Percentiles rank a stretch among this genome's conserved stretches.
Evolutionary conservation across 2,113 vertebrate species (phyloP).

Genomic region (Sciurus niger): DNA sequence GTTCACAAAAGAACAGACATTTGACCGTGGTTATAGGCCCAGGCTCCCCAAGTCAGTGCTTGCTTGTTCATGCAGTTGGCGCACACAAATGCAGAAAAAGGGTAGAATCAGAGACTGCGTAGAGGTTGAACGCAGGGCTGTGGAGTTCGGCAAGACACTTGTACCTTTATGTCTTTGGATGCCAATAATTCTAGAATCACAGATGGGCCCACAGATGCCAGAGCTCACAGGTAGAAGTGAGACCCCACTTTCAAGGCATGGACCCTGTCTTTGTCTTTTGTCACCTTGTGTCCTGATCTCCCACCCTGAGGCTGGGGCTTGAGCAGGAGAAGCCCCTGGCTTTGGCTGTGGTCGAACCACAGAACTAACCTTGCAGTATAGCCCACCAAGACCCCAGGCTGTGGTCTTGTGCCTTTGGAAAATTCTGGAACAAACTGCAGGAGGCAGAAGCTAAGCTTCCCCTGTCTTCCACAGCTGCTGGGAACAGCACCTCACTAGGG

Average conservation of each 20-base stretch:
- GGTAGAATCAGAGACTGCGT: not conserved
- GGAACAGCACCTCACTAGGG: not conserved
- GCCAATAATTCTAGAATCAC: not conserved
- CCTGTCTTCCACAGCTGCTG: not conserved
- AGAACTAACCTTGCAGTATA: not conserved
- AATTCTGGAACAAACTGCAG: not conserved
- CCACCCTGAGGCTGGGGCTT: rapidly evolving
- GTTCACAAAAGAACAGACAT: constrained; percentile 66
- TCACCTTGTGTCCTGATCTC: not conserved
- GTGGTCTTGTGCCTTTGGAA: not conserved
- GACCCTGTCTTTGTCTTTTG: too few relatives aligned
- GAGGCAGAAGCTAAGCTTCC: not conserved
- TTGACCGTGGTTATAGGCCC: not conserved
- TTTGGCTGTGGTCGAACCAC: not conserved
- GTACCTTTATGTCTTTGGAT: rapidly evolving
- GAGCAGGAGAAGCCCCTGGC: not conserved
- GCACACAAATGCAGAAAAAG: not conserved
- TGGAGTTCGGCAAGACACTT: not conserved
- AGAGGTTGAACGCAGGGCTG: not conserved
- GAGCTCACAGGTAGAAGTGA: not conserved
- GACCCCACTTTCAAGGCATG: not conserved
- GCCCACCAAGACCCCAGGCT: not conserved
- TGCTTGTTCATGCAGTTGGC: not conserved
- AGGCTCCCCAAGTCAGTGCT: not conserved
- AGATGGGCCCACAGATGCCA: not conserved